Conservation (phyloP, 2,797 vertebrate species). For the Florisuga fusca region DNA sequence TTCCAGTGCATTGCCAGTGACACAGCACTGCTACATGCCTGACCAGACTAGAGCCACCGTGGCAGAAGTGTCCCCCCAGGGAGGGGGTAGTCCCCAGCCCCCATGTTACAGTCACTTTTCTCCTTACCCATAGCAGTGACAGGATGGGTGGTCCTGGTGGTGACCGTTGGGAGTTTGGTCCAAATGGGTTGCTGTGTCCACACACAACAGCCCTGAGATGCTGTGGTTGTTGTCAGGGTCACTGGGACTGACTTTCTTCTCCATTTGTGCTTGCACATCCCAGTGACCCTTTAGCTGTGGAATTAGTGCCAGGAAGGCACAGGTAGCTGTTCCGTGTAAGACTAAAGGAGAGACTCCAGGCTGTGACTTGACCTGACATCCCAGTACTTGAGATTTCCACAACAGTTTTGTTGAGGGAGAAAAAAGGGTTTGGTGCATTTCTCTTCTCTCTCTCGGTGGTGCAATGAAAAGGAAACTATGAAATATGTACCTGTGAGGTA, state of each 20-base stretch:
- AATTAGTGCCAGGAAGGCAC: background rate
- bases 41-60: background rate
- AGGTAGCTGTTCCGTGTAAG: background rate
- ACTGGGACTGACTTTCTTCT: background rate
- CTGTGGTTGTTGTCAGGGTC: background rate
- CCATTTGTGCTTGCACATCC: background rate
- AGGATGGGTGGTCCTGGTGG: background rate
- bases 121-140: background rate
- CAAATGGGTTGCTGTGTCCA: background rate
- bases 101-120: background rate
- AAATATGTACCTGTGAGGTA: background rate
- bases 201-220: background rate
- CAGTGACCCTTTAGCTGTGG: background rate
- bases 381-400: conserved; percentile 2
- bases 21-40: accelerated
- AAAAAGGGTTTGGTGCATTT: background rate
- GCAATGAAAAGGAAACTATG: background rate
- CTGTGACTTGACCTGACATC: conserved; percentile 7
- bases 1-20: background rate
- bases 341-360: conserved; percentile 23
- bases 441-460: background rate
- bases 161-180: background rate
- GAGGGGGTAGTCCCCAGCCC: background rate
- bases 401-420: background rate
- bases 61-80: background rate